Evolutionary conservation across 2,888 invertebrate genomes (phyloP).

Genomic region (Pelosia muscerda): DNA sequence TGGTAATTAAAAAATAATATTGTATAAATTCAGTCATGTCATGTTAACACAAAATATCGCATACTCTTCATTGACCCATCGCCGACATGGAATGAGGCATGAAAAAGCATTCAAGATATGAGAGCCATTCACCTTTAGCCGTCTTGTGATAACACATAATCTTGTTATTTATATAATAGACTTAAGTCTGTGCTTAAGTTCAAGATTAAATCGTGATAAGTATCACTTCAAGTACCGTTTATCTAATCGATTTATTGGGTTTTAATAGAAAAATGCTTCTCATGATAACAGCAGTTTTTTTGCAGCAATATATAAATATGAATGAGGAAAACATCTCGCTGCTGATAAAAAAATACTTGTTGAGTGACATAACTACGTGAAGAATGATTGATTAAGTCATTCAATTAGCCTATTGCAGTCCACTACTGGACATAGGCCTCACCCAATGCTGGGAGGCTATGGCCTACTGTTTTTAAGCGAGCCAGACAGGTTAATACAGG

Average conservation of each 20-base stretch:
- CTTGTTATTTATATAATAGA: background rate
- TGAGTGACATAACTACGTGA: too few relatives aligned
- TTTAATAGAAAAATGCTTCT: slow-evolving; percentile 1
- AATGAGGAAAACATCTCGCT: too few relatives aligned
- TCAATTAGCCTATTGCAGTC: too few relatives aligned
- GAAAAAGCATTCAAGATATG: background rate
- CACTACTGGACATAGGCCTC: too few relatives aligned
- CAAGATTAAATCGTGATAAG: background rate
- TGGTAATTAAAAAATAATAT: too few relatives aligned
- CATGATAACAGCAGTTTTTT: background rate
- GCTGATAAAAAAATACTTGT: too few relatives aligned
- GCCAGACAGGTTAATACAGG: too few relatives aligned
- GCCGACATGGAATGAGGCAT: too few relatives aligned
- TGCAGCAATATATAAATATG: background rate
- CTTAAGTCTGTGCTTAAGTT: background rate
- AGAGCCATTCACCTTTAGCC: background rate
- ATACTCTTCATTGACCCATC: background rate
- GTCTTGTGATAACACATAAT: background rate
- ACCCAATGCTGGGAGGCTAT: too few relatives aligned
- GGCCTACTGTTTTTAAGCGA: too few relatives aligned
- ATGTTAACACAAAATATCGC: background rate
- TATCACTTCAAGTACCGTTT: slow-evolving; percentile 4
- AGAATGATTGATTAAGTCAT: too few relatives aligned
- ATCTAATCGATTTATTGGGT: slow-evolving; percentile 7
- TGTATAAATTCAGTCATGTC: too few relatives aligned